Evolutionary conservation across 2,797 vertebrate species (phyloP).

Genomic region (Jordanella pulchra): DNA sequence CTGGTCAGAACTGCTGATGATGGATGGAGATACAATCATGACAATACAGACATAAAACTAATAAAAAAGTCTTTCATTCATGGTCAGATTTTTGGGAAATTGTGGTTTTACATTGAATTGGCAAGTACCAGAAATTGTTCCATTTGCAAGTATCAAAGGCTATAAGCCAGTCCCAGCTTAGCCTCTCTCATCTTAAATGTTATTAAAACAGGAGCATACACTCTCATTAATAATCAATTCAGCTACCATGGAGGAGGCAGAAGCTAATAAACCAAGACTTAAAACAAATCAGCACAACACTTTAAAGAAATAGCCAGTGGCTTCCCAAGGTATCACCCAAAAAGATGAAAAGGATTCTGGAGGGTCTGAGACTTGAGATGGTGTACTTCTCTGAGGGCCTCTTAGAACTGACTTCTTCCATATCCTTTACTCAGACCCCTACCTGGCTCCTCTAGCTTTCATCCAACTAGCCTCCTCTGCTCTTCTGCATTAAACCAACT

Average conservation of each 20-base stretch:
- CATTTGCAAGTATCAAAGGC: constrained; percentile 9
- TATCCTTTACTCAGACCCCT: constrained; percentile 34
- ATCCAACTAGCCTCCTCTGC: constrained; percentile 46
- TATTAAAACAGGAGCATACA: constrained; percentile 20
- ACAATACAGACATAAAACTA: neutral
- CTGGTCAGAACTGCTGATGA: neutral
- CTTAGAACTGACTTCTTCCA: constrained; percentile 39
- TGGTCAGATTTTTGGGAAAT: neutral
- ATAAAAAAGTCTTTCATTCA: neutral
- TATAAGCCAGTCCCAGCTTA: neutral
- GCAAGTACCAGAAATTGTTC: constrained; percentile 5
- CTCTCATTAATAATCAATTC: constrained; percentile 37
- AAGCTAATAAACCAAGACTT: constrained; percentile 16
- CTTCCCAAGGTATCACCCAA: constrained; percentile 40
- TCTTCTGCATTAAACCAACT: constrained; percentile 17
- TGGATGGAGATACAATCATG: neutral
- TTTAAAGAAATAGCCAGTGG: constrained; percentile 26
- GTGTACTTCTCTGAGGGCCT: constrained; percentile 51
- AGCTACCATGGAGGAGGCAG: constrained; percentile 15
- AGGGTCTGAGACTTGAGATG: constrained; percentile 43
- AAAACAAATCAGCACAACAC: constrained; percentile 19
- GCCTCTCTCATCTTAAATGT: constrained; percentile 28
- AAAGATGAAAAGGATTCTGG: constrained; percentile 52
- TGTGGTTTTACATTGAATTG: constrained; percentile 31
- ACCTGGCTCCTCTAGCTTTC: constrained; percentile 45